Percentiles rank a stretch among this genome's conserved stretches.
These are phyloP conservation scores for Clarias batrachus DNA, from an alignment of 2,113 vertebrate genomes.

Conservation along the genomic window DNA sequence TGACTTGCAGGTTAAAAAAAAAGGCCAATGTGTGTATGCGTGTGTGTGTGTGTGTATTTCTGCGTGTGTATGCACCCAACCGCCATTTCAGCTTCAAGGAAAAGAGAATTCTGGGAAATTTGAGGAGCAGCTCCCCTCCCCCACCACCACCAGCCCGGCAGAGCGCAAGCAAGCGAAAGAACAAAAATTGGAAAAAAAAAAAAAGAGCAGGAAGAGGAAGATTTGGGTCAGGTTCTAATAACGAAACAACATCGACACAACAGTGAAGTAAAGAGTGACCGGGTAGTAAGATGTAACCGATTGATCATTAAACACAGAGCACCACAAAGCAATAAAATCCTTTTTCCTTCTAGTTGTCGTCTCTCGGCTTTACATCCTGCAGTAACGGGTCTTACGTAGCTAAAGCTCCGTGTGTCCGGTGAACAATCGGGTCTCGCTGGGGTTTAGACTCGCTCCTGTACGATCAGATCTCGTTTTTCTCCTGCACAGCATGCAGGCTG, in stretches of 20 bases:
- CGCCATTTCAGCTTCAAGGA: slow-evolving; percentile 31
- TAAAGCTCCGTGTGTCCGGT: background rate
- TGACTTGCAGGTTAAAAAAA: slow-evolving; percentile 25
- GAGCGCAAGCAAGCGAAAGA: background rate
- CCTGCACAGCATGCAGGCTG: background rate
- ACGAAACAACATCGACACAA: background rate
- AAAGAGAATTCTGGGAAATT: slow-evolving; percentile 41
- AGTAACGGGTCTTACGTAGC: background rate
- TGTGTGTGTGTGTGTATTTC: background rate
- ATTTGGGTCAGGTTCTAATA: background rate
- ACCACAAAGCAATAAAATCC: background rate
- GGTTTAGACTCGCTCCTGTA: background rate
- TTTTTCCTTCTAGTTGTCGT: background rate
- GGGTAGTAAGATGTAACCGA: background rate
- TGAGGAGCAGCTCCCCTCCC: slow-evolving; percentile 31
- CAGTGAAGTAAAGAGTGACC: too few species aligned
- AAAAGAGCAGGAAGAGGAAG: background rate
- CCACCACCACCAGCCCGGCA: slow-evolving; percentile 21
- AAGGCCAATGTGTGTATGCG: slow-evolving; percentile 10
- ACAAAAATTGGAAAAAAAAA: slow-evolving; percentile 1
- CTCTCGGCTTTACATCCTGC: background rate
- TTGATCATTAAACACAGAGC: background rate
- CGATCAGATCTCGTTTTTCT: background rate
- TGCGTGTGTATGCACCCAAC: slow-evolving; percentile 1
- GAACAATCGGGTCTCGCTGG: slow-evolving; percentile 11